Base-by-base conservation (phyloP, 2,797 vertebrate species). In the Bradypodion pumilum region DNA sequence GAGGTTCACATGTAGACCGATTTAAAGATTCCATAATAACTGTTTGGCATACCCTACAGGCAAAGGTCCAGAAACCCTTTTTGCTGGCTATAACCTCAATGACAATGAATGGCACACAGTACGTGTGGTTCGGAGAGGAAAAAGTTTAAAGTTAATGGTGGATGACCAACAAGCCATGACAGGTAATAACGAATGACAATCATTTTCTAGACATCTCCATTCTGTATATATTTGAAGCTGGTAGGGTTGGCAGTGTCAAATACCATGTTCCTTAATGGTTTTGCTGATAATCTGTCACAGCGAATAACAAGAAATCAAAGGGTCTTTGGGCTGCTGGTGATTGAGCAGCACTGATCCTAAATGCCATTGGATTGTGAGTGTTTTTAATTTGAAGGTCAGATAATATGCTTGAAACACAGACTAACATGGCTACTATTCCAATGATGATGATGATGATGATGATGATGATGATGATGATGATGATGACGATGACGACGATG, bases 101-200 rank as follows among this genome's bases (percentile, higher is more conserved):
- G 98, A 99, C 97, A 99, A 99, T 89, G 98, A 99, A 91, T 99
- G 98, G 98, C 98, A 99, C 97, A 99, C 98, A 12, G 97, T 99
- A 44, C 98, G 98, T 92, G 98, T 99, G 95, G 97, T 97, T 95
- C 98, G 98, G 87, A 97, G 98, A 95, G 98, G 98, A 94, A 99
- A 98, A 96, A 97, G 95, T 94, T 97, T 99, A 96, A 98, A 98
- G 96, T 96, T 99, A 95, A 98, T 97, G 69, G 98, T 99, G 94
- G 98, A 99, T 94, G 98, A 99, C 92, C 97, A 98, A 89, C 97
- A 95, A 89, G 96, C 97, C 5, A 97, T 98, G 94, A 98, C 99
- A 98, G 98, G 98, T 85, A 85, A 81, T 40, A 60, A 85, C 25
- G 44, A 59, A 66, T 35, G 46, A 23, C 42, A 59, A n/a, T n/a